Evolutionary conservation across 2,888 invertebrate species (phyloP), one percentile per base, ranked within the genome.

Genomic region (Leptura quadrifasciata): DNA sequence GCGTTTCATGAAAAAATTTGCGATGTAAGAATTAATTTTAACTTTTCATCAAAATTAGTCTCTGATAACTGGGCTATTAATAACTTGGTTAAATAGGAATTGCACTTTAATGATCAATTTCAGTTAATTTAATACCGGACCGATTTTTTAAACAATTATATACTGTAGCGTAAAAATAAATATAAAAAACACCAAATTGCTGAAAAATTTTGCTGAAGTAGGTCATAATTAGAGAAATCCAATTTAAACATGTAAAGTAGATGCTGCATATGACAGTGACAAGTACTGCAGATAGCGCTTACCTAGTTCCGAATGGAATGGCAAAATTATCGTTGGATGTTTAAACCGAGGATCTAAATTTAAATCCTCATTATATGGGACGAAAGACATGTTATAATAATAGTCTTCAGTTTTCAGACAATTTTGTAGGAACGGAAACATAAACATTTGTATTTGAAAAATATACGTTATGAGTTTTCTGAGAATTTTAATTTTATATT

Each of bases 201-300:
- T 18, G 27, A 61, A 61, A 31, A 58, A 61, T 27, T 17, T 31
- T 18, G n/a, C 27, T 18, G 31, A 18, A 31, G 60, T 31, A 31
- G 60, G 31, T n/a, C n/a, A 31, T 31, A 61, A 61, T 61, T 61
- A 61, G 60, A 5, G 60, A 18, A 18, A 31, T 31, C 60, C 27
- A 61, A 61, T 61, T 61, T 31, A 61, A 58, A 27, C 58, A 58
- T 27, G 24, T 27, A 24, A 58, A 61, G 60, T 61, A 61, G 60
- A 18, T 17, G 60, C 60, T 61, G 60, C 31, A 27, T 17, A 5
- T 61, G 60, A 61, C 60, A 61, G 60, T 61, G 31, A 61, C 60
- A 61, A 61, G 60, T 31, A 31, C 60, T 27, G 31, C 31, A 61
- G 60, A 61, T 31, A 61, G 60, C 60, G 17, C 60, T 61, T n/a